Evolutionary conservation across 2,797 vertebrate species (phyloP).

Genomic region (Anisognathus igniventris): DNA sequence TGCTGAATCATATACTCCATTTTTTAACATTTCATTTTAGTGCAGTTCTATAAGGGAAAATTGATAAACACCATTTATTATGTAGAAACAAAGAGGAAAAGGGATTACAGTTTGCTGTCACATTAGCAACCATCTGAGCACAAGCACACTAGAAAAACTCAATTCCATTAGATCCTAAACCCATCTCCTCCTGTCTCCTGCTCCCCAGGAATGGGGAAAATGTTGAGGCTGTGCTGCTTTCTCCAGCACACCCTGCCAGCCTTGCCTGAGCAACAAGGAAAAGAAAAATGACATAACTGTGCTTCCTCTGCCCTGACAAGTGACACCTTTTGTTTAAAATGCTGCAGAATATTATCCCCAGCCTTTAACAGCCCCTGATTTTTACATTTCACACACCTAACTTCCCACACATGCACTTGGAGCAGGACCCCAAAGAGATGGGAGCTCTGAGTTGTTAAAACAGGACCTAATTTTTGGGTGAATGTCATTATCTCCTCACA

Average conservation of each 20-base stretch:
- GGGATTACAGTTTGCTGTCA: not conserved
- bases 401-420: not conserved
- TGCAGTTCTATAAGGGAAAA: not conserved
- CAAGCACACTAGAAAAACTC: not conserved
- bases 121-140: not conserved
- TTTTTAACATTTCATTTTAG: not conserved
- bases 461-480: not conserved
- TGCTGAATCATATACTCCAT: not conserved
- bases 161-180: not conserved
- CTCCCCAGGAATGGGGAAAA: not conserved
- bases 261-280: not conserved
- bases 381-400: not conserved
- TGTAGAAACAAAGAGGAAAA: not conserved
- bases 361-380: not conserved
- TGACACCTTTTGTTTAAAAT: not conserved
- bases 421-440: not conserved
- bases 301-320: not conserved
- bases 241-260: not conserved
- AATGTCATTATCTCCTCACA: not conserved
- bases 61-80: not conserved
- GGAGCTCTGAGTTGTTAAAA: not conserved
- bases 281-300: not conserved
- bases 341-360: not conserved
- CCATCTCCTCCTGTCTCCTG: not conserved
- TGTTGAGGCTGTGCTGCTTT: rapidly evolving